Evolutionary conservation across 2,797 vertebrate genomes (phyloP).

Genomic region (Hypotaenidia philippensis): DNA sequence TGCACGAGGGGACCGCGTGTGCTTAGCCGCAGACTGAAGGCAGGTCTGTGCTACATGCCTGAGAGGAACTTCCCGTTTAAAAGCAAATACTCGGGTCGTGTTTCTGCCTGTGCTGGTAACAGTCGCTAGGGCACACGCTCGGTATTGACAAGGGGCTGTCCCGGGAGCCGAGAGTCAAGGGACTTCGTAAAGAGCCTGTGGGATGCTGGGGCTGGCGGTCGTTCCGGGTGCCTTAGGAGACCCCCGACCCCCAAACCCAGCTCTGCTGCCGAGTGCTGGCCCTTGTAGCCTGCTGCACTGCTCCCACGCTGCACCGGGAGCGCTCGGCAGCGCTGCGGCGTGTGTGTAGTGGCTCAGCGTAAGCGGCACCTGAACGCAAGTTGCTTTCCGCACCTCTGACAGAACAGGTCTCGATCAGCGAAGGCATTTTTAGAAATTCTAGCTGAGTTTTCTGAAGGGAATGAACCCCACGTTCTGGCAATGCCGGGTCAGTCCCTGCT

Average conservation of each 20-base stretch:
- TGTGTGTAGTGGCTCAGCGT: accelerated
- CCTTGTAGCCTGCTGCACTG: accelerated
- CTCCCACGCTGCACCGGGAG: accelerated
- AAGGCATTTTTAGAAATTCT: not conserved
- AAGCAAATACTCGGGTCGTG: not conserved
- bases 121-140: accelerated
- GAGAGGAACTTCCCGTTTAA: not conserved
- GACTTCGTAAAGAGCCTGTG: not conserved
- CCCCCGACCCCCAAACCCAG: accelerated
- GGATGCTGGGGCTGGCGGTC: accelerated
- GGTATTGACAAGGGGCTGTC: not conserved
- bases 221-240: accelerated
- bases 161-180: accelerated
- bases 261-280: not conserved
- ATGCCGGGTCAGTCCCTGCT: not conserved
- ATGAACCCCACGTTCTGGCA: not conserved
- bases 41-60: not conserved
- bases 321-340: accelerated
- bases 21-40: not conserved
- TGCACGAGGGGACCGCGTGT: accelerated
- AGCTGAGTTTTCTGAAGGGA: not conserved
- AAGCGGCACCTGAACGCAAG: accelerated
- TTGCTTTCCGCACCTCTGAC: not conserved
- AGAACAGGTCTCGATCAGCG: accelerated
- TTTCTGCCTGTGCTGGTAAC: not conserved